These are phyloP conservation scores for Prenolepis imparis DNA, from an alignment of 2,888 invertebrate genomes.

Conservation along the genomic window DNA sequence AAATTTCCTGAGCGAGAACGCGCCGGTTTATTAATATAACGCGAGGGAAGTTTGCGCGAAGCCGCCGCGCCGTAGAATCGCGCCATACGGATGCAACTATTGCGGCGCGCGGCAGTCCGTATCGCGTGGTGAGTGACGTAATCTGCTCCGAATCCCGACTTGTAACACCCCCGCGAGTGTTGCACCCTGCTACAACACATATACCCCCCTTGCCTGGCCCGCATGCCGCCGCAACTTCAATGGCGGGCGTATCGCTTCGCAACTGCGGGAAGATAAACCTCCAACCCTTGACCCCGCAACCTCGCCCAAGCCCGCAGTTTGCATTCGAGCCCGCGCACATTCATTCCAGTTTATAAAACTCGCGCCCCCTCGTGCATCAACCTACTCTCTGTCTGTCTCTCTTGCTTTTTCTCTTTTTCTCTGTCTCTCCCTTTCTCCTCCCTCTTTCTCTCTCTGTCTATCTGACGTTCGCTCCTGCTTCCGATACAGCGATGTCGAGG, in stretches of 20 bases:
- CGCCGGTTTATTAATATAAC: conserved; percentile 7
- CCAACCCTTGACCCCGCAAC: conserved; percentile 77
- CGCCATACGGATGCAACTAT: conserved; percentile 58
- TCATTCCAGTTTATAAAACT: conserved; percentile 80
- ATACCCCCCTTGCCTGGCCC: conserved; percentile 39
- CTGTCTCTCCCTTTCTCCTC: background rate
- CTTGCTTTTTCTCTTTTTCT: conserved; percentile 10
- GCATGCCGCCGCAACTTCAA: conserved; percentile 75
- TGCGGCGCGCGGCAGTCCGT: conserved; percentile 58
- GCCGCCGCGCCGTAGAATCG: conserved; percentile 1
- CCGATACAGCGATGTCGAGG: conserved; percentile 27
- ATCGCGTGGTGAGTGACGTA: conserved; percentile 72
- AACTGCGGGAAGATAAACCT: conserved; percentile 78
- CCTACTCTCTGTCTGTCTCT: conserved; percentile 20
- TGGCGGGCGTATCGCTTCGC: conserved; percentile 76
- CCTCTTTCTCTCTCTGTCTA: background rate
- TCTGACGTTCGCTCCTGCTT: conserved; percentile 1
- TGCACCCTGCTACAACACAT: conserved; percentile 55
- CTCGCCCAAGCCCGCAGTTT: conserved; percentile 68
- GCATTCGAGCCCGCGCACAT: conserved; percentile 73
- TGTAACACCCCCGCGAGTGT: conserved; percentile 70
- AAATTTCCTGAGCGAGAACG: background rate
- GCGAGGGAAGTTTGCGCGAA: conserved; percentile 15
- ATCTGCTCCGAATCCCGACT: conserved; percentile 76
- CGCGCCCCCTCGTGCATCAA: conserved; percentile 60